Evolutionary conservation across 92 coral and sea anemone genomes (phyloP).

Genomic region (Muricea muricata): DNA sequence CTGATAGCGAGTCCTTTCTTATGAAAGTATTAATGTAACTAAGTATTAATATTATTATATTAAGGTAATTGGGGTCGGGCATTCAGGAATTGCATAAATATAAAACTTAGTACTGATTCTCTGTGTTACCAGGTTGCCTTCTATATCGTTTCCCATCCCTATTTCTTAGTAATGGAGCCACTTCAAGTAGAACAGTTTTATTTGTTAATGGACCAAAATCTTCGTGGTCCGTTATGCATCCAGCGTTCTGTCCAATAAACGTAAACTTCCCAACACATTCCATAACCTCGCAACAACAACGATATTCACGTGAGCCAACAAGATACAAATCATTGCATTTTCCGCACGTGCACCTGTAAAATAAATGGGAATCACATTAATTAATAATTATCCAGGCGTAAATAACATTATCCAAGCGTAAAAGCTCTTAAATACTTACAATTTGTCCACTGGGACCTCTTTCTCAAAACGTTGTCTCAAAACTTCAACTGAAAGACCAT

Average conservation of each 20-base stretch:
- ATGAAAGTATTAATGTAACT: no score
- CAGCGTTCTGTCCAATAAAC: constrained; percentile 25
- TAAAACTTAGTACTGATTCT: constrained; percentile 34
- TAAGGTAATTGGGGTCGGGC: no score
- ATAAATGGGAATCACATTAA: neutral
- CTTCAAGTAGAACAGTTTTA: constrained; percentile 29
- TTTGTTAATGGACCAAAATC: constrained; percentile 23
- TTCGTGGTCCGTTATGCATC: constrained; percentile 22
- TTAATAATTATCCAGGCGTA: no score
- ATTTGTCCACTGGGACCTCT: constrained; percentile 29
- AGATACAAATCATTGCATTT: constrained; percentile 28
- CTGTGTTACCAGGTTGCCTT: constrained; percentile 42
- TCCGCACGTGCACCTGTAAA: constrained; percentile 18
- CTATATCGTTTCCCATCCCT: constrained; percentile 32
- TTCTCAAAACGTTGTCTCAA: constrained; percentile 31
- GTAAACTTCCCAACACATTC: constrained; percentile 19
- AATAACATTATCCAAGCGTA: neutral
- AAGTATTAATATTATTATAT: no score
- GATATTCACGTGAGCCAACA: constrained; percentile 32
- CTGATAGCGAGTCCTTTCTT: no score
- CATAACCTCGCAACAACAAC: constrained; percentile 29
- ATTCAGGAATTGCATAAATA: no score
- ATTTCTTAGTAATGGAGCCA: constrained; percentile 26
- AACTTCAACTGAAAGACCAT: constrained; percentile 31
- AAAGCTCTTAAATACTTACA: constrained; percentile 27